Conservation (phyloP, 2,888 invertebrate genomes). For the Anodontia alba region DNA sequence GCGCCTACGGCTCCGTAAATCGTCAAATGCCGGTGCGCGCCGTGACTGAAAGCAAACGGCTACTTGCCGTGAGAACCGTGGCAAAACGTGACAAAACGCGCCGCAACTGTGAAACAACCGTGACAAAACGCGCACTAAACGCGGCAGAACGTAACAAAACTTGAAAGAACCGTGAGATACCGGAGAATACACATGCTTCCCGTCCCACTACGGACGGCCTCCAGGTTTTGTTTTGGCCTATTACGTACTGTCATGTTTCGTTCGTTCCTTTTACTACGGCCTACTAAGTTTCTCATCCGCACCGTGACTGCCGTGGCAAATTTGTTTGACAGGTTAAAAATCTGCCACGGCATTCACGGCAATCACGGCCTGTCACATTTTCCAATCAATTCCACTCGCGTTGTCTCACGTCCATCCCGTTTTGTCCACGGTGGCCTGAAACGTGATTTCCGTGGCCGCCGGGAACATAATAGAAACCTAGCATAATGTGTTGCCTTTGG, state of each 20-base stretch:
- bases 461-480: conserved; percentile 20
- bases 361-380: conserved; percentile 11
- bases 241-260: background rate
- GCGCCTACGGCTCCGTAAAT: no score
- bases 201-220: background rate
- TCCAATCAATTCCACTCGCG: conserved; percentile 22
- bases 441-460: conserved; percentile 13
- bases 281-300: background rate
- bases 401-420: conserved; percentile 37
- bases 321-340: conserved; percentile 34
- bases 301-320: conserved; percentile 31
- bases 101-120: background rate
- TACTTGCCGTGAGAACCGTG: background rate
- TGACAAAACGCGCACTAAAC: background rate
- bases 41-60: background rate
- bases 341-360: conserved; percentile 30
- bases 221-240: background rate
- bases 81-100: background rate
- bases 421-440: conserved; percentile 26
- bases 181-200: background rate
- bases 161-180: background rate
- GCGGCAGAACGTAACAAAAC: background rate
- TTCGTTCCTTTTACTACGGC: background rate
- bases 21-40: background rate
- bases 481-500: background rate